Evolutionary conservation across 2,888 invertebrate species (phyloP), one percentile per base, ranked within the genome.

Genomic region (Drosophila fulvimacula): DNA sequence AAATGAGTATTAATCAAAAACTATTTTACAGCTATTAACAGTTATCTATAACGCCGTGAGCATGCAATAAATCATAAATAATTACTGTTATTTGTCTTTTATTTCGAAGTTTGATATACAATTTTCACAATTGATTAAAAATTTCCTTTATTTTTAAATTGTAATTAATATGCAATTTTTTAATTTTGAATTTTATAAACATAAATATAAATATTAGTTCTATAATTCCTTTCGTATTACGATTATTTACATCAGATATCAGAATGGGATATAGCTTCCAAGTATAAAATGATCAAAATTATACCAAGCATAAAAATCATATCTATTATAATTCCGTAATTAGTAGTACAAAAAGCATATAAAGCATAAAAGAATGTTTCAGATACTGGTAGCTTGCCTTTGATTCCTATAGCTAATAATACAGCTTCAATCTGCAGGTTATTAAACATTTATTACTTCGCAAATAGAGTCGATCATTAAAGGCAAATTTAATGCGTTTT

Each of bases 401-500:
- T 13, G 3, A 48, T 17, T 17, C 5, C 6, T 13, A 5, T 3
- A 32, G 48, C 15, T 1, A 27, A 13, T n/a, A 15, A 34, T 17
- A 11, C 4, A 24, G n/a, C n/a, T n/a, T n/a, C 24, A 24, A 24
- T 24, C 46, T 5, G 9, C n/a, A 11, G 9, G 27, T 5, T 5
- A 15, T 4, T 34, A 10, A 30, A 11, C n/a, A 17, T 34, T 46
- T 53, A 32, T 27, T 19, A 7, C 38, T 11, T 21, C 10, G 3
- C 27, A 32, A 39, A 11, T 32, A 38, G 17, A 41, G 19, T 42
- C 9, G 30, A n/a, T 36, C 46, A 55, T 66, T 64, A 66, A 76
- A 51, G 46, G n/a, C 13, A 17, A 32, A 19, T 19, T 49, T 49
- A 60, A 78, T 76, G 75, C 52, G 32, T 63, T 69, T 73, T 49